Percentiles rank a stretch among this genome's conserved stretches.
Evolutionary conservation across 1,140 invertebrate species (phyloP).

Genomic region (Drosophila sproati): DNA sequence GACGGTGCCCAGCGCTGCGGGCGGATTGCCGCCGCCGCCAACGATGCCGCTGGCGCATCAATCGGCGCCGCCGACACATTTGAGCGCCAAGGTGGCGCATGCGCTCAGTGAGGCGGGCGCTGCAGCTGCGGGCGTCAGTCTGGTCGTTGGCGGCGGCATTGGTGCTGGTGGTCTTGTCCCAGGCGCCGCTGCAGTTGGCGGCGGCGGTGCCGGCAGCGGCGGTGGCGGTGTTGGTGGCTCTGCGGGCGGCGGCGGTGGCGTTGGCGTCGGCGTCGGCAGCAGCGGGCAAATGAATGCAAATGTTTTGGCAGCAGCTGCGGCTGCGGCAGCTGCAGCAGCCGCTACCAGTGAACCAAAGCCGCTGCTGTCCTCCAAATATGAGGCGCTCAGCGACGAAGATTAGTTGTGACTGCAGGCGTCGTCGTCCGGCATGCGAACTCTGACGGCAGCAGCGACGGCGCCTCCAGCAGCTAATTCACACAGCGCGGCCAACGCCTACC

Average conservation of each 20-base stretch:
- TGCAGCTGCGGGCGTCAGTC: constrained; percentile 12
- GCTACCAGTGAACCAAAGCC: constrained; percentile 89
- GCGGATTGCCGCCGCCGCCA: constrained; percentile 55
- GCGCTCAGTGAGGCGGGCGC: constrained; percentile 51
- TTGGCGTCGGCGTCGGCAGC: constrained; percentile 43
- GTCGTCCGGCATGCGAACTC: constrained; percentile 62
- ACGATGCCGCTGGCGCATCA: constrained; percentile 57
- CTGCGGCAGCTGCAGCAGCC: constrained; percentile 78
- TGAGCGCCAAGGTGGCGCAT: constrained; percentile 75
- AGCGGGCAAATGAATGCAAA: constrained; percentile 57
- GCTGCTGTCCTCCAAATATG: constrained; percentile 93
- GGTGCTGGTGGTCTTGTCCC: constrained; percentile 48
- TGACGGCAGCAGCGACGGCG: constrained; percentile 66
- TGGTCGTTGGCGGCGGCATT: constrained; percentile 48
- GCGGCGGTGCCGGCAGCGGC: constrained; percentile 13
- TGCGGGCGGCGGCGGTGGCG: constrained; percentile 1
- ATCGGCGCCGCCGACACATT: constrained; percentile 62
- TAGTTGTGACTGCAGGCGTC: constrained; percentile 86
- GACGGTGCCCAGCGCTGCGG: constrained; percentile 85
- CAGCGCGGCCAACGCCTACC: constrained; percentile 40
- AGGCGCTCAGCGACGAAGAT: constrained; percentile 94
- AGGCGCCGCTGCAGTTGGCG: not conserved
- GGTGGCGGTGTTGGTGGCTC: constrained; percentile 6
- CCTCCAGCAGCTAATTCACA: constrained; percentile 53
- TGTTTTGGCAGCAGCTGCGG: constrained; percentile 66